phyloP scores from a whole-genome alignment of 2,113 vertebrate species.

The Engraulis encrasicolus region DNA sequence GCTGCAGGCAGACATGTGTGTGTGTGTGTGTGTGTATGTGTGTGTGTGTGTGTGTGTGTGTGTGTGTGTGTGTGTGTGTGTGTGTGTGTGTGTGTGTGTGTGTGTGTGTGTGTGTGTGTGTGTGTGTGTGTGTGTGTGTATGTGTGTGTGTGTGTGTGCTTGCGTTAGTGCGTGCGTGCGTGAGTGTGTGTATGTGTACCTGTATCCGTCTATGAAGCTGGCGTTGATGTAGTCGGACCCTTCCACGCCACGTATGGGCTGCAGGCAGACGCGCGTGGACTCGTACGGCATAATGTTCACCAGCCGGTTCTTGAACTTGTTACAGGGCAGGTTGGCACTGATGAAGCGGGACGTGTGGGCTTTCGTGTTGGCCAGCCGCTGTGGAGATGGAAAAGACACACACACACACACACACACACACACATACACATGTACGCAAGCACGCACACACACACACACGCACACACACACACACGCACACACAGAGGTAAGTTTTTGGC shows the following conservation, averaged over 20 bases:
- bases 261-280: too few species aligned
- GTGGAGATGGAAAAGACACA: slow-evolving; percentile 49
- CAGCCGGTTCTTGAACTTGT: slow-evolving; percentile 99
- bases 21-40: too few species aligned
- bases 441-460: slow-evolving; percentile 12
- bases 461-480: background rate
- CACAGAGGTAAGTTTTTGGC: too few species aligned
- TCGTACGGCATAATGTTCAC: slow-evolving; percentile 99
- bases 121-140: too few species aligned
- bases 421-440: slow-evolving; percentile 20
- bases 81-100: too few species aligned
- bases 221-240: slow-evolving; percentile 99
- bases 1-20: slow-evolving; percentile 95
- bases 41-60: too few species aligned
- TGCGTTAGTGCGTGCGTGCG: too few species aligned
- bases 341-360: slow-evolving; percentile 99
- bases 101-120: too few species aligned
- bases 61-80: too few species aligned
- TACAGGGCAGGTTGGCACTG: slow-evolving; percentile 99
- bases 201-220: slow-evolving; percentile 85
- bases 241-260: too few species aligned
- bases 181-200: too few species aligned
- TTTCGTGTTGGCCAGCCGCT: slow-evolving; percentile 98
- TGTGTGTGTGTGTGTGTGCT: too few species aligned
- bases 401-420: slow-evolving; percentile 17